These are phyloP conservation scores for Empidonax traillii DNA, from an alignment of 2,113 vertebrate species.

Conservation along the genomic window DNA sequence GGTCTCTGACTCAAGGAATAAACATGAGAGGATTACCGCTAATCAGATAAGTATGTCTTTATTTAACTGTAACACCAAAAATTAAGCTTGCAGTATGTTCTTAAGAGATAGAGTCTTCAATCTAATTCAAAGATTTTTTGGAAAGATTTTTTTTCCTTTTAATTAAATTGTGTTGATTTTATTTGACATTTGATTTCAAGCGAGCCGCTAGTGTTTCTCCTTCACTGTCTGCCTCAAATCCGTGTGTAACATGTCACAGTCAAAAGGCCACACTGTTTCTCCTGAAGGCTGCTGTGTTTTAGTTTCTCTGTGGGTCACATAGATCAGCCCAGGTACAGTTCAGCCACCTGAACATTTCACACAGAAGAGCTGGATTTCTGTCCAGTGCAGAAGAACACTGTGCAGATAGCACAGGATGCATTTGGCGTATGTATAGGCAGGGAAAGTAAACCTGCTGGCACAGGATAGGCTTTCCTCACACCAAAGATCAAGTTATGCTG, in stretches of 20 bases:
- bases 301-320: neutral
- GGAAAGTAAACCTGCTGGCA: neutral
- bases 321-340: neutral
- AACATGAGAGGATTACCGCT: slow-evolving; percentile 55
- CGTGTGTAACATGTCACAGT: neutral
- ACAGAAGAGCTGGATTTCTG: neutral
- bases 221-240: neutral
- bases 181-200: slow-evolving; percentile 38
- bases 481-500: neutral
- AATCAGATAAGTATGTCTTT: slow-evolving; percentile 43
- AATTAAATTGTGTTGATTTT: slow-evolving; percentile 7
- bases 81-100: slow-evolving; percentile 36
- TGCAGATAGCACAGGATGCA: neutral
- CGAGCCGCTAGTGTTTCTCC: neutral
- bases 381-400: neutral
- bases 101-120: slow-evolving; percentile 58
- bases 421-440: fast-evolving
- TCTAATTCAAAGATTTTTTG: neutral
- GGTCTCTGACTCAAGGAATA: slow-evolving; percentile 22
- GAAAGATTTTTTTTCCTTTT: neutral
- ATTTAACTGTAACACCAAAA: slow-evolving; percentile 55
- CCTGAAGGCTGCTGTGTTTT: neutral
- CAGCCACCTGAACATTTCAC: neutral
- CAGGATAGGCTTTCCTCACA: neutral
- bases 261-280: neutral